Conservation (phyloP, 2,113 vertebrate genomes). For the Gnathonemus longibarbis region DNA sequence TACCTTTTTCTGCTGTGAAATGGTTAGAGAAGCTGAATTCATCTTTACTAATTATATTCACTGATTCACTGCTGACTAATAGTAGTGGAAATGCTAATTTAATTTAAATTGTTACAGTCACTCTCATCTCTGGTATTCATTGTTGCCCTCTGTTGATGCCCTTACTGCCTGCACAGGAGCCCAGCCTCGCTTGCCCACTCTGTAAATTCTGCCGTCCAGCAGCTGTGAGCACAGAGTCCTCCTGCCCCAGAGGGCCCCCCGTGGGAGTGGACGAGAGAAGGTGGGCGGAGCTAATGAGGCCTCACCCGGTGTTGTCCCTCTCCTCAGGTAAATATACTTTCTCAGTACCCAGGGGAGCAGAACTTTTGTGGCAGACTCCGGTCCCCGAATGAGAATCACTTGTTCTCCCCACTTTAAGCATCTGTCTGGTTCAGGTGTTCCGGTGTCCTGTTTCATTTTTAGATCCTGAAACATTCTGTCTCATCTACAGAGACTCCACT, state of each 20-base stretch:
- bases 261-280: neutral
- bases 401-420: neutral
- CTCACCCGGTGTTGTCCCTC: neutral
- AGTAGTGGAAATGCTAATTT: neutral
- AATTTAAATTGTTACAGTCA: neutral
- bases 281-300: neutral
- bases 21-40: neutral
- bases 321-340: neutral
- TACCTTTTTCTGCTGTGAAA: neutral
- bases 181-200: neutral
- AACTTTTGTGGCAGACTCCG: neutral
- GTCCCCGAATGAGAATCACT: neutral
- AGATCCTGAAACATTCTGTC: neutral
- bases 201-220: neutral
- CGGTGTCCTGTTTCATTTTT: slow-evolving; percentile 16
- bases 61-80: neutral
- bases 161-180: neutral
- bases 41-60: neutral
- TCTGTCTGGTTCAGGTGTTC: neutral
- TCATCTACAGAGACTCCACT: slow-evolving; percentile 63
- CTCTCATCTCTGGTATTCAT: neutral
- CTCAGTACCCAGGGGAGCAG: neutral
- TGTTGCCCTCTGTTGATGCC: neutral
- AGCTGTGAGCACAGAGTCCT: neutral
- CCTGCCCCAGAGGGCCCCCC: neutral